These are phyloP conservation scores for Heliconius melpomene DNA, from an alignment of 1,140 invertebrate species.

Conservation along the genomic window DNA sequence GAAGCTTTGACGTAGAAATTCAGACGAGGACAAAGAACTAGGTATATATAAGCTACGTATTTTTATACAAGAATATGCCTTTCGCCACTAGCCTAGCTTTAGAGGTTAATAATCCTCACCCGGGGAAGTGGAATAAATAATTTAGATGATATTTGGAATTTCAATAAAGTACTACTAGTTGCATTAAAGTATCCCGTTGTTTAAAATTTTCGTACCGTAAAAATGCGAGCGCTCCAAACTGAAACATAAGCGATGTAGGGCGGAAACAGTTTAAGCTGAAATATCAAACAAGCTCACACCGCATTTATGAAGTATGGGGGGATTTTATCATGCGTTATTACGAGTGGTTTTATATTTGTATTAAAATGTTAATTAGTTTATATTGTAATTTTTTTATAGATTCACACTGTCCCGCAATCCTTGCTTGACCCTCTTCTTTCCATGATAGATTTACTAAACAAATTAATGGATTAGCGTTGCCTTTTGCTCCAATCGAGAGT, in stretches of 20 bases:
- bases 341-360: neutral
- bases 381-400: neutral
- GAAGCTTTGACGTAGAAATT: neutral
- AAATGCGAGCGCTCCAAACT: constrained; percentile 11
- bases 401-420: too few relatives aligned
- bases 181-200: constrained; percentile 22
- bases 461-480: too few relatives aligned
- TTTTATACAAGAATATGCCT: neutral
- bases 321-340: constrained; percentile 22
- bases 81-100: neutral
- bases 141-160: neutral
- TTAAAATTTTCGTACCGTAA: constrained; percentile 22
- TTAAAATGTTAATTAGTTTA: neutral
- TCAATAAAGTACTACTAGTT: constrained; percentile 14
- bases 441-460: too few relatives aligned
- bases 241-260: constrained; percentile 23
- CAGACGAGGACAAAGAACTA: neutral
- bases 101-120: too few relatives aligned
- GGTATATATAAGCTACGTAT: neutral
- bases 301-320: constrained; percentile 11
- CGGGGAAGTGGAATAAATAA: too few relatives aligned
- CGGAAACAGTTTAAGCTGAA: constrained; percentile 33
- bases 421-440: too few relatives aligned
- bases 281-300: constrained; percentile 20
- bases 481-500: too few relatives aligned